These are phyloP conservation scores for Tuberolachnus salignus DNA, from an alignment of 2,888 invertebrate species.

Conservation along the genomic window DNA sequence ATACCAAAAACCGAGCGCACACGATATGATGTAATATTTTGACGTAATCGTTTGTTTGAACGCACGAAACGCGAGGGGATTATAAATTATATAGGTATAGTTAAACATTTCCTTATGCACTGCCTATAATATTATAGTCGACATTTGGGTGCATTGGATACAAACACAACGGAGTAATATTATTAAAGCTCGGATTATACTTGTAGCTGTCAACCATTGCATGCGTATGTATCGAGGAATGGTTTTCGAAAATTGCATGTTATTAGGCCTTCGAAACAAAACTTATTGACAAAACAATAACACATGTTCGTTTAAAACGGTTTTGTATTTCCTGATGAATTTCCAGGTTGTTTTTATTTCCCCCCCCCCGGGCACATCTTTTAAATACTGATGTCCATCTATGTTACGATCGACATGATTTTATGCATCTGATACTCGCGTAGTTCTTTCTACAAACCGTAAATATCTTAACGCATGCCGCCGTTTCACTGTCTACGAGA, in stretches of 20 bases:
- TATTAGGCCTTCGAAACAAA: slow-evolving; percentile 53
- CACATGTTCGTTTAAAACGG: slow-evolving; percentile 43
- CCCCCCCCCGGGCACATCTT: not conserved
- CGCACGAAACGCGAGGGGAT: slow-evolving; percentile 26
- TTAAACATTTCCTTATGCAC: slow-evolving; percentile 19
- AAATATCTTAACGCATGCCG: too few species aligned
- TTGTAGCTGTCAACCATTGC: slow-evolving; percentile 55
- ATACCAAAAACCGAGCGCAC: not conserved
- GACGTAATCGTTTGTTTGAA: slow-evolving; percentile 30
- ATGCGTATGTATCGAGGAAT: slow-evolving; percentile 55
- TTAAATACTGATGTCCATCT: not conserved
- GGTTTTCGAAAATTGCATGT: slow-evolving; percentile 47
- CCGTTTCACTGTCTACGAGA: too few species aligned
- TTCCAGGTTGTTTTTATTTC: not conserved
- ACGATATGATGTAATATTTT: slow-evolving; percentile 12
- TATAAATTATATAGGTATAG: slow-evolving; percentile 7
- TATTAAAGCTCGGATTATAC: slow-evolving; percentile 20
- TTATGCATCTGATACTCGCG: too few species aligned
- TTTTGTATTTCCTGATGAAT: slow-evolving; percentile 34
- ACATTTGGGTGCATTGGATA: not conserved
- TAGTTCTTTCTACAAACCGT: too few species aligned
- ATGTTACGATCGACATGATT: too few species aligned
- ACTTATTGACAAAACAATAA: slow-evolving; percentile 55
- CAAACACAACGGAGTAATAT: slow-evolving; percentile 10
- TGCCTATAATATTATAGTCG: not conserved